Evolutionary conservation across 2,888 invertebrate genomes (phyloP).

Genomic region (Drepanosiphum platanoidis): DNA sequence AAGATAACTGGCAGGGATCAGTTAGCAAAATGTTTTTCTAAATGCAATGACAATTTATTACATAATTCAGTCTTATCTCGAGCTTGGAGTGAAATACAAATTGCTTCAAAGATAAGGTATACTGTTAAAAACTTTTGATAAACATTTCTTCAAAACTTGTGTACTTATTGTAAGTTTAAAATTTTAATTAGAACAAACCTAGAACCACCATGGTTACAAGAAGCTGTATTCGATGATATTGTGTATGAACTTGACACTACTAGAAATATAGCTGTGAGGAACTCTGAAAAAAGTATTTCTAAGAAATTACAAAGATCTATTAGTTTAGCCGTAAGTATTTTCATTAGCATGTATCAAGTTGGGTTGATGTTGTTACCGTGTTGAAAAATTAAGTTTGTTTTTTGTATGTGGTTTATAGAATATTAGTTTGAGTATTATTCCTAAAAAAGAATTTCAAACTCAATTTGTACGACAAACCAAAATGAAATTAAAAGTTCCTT

Average conservation of each 20-base stretch:
- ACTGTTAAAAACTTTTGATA: not conserved
- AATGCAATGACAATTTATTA: conserved; percentile 35
- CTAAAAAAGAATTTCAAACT: conserved; percentile 58
- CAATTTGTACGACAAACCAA: conserved; percentile 45
- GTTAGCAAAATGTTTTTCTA: conserved; percentile 25
- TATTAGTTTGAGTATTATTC: conserved; percentile 50
- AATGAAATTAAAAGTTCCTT: conserved; percentile 55
- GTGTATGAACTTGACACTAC: conserved; percentile 84
- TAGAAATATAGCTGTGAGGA: conserved; percentile 76
- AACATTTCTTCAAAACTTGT: not conserved
- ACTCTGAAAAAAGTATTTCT: conserved; percentile 15
- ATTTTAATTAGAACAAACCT: conserved; percentile 70
- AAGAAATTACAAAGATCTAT: conserved; percentile 45
- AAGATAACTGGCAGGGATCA: conserved; percentile 28
- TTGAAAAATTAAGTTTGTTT: conserved; percentile 45
- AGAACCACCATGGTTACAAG: conserved; percentile 84
- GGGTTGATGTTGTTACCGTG: conserved; percentile 14
- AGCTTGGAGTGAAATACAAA: conserved; percentile 80
- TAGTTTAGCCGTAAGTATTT: conserved; percentile 51
- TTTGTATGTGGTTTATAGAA: conserved; percentile 56
- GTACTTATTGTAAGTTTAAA: not conserved
- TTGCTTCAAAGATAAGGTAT: conserved; percentile 68
- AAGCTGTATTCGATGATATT: conserved; percentile 86
- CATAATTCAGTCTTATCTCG: conserved; percentile 74
- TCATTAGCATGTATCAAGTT: not conserved